Conservation (phyloP, 2,797 vertebrate species). For the Sebastes steindachneri region DNA sequence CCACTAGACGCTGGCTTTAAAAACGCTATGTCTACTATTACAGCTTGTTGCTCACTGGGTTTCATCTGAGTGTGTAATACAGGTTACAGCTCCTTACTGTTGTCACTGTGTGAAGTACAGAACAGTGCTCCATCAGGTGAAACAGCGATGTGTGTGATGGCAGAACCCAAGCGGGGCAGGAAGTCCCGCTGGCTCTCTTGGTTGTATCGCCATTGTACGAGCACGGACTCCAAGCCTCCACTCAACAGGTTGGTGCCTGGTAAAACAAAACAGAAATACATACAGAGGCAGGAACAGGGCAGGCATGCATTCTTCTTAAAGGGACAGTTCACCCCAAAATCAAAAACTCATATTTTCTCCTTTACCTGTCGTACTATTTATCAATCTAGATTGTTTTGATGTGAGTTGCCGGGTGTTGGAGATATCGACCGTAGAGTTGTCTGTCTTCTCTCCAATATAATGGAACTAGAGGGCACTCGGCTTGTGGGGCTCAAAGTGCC, state of each 20-base stretch:
- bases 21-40: not conserved
- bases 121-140: conserved; percentile 89
- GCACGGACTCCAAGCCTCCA: conserved; percentile 93
- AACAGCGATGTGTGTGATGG: conserved; percentile 88
- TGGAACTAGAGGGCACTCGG: not conserved
- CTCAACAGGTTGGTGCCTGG: conserved; percentile 92
- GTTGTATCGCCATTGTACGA: conserved; percentile 91
- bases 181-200: conserved; percentile 87
- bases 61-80: not conserved
- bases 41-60: not conserved
- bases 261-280: not conserved
- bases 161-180: conserved; percentile 90
- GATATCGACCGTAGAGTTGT: not conserved
- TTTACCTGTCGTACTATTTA: not conserved
- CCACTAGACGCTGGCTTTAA: not conserved
- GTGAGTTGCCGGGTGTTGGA: not conserved
- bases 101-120: conserved; percentile 92
- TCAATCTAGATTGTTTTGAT: not conserved
- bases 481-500: not conserved
- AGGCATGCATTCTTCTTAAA: not conserved
- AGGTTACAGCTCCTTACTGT: conserved; percentile 86
- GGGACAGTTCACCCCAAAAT: too few species aligned
- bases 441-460: not conserved
- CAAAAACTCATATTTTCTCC: not conserved
- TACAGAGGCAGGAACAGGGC: not conserved